Evolutionary conservation across 2,888 invertebrate genomes (phyloP).

Genomic region (Watsonalla cultraria): DNA sequence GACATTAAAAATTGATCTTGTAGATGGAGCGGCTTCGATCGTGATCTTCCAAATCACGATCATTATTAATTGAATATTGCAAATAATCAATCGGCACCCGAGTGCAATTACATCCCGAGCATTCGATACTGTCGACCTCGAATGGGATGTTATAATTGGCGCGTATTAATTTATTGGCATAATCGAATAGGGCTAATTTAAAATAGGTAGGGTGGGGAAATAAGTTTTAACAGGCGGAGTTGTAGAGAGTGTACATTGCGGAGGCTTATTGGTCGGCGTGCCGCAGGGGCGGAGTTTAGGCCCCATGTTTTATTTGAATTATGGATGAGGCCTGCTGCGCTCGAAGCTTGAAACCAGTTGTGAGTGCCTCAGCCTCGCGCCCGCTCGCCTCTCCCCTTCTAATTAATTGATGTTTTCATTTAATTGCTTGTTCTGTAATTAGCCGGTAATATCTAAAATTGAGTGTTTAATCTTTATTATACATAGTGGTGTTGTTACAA

Average conservation of each 20-base stretch:
- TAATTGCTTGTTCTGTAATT: slow-evolving; percentile 71
- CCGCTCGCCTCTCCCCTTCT: slow-evolving; percentile 71
- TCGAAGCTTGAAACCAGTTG: slow-evolving; percentile 71
- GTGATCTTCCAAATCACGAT: slow-evolving; percentile 56
- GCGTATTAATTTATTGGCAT: slow-evolving; percentile 66
- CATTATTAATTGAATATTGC: slow-evolving; percentile 65
- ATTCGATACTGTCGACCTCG: slow-evolving; percentile 42
- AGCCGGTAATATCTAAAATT: slow-evolving; percentile 60
- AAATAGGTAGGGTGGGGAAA: slow-evolving; percentile 65
- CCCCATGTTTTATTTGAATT: slow-evolving; percentile 77
- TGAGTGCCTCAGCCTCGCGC: slow-evolving; percentile 66
- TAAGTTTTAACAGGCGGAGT: slow-evolving; percentile 69
- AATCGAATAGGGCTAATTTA: slow-evolving; percentile 64
- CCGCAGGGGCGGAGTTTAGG: slow-evolving; percentile 73
- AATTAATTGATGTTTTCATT: slow-evolving; percentile 77
- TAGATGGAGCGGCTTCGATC: slow-evolving; percentile 35
- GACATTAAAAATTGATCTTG: slow-evolving; percentile 46
- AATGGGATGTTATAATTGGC: slow-evolving; percentile 55
- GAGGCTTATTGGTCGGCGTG: slow-evolving; percentile 69
- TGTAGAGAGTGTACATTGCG: slow-evolving; percentile 50
- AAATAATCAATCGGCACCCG: slow-evolving; percentile 62
- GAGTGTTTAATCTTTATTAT: slow-evolving; percentile 61
- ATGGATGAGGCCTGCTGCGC: slow-evolving; percentile 70
- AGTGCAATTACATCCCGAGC: slow-evolving; percentile 45
- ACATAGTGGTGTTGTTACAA: slow-evolving; percentile 39